Evolutionary conservation across 2,888 invertebrate species (phyloP).

Genomic region (Crossocerus cetratus): DNA sequence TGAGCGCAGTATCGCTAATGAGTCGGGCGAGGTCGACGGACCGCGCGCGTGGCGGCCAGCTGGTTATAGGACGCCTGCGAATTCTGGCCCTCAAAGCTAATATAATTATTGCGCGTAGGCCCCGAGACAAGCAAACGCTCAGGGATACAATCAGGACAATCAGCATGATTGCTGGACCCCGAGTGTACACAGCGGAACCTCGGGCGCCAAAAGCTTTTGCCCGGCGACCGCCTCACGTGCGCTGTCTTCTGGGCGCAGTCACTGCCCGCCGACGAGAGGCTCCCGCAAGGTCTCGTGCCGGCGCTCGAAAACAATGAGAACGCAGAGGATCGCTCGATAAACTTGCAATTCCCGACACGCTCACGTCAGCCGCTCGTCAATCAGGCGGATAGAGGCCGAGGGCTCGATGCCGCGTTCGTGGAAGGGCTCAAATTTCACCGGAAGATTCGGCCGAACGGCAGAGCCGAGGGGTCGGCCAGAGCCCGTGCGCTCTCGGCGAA

Average conservation of each 20-base stretch:
- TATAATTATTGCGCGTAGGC: constrained; percentile 69
- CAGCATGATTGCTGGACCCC: constrained; percentile 70
- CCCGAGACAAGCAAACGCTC: constrained; percentile 62
- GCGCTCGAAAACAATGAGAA: too few relatives aligned
- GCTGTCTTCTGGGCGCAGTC: neutral
- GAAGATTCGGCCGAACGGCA: neutral
- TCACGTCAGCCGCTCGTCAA: too few relatives aligned
- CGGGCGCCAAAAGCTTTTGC: constrained; percentile 58
- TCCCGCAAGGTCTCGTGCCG: too few relatives aligned
- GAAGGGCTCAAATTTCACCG: neutral
- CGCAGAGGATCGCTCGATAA: too few relatives aligned
- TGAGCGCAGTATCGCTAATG: constrained; percentile 65
- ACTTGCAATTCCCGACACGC: too few relatives aligned
- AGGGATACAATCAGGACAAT: constrained; percentile 68
- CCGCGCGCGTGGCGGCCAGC: constrained; percentile 31
- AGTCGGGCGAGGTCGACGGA: constrained; percentile 54
- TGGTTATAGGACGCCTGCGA: constrained; percentile 42
- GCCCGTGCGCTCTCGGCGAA: neutral
- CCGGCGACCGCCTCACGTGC: constrained; percentile 47
- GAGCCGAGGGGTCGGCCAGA: too few relatives aligned
- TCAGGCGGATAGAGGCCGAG: too few relatives aligned
- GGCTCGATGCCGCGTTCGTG: too few relatives aligned
- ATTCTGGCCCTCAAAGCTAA: constrained; percentile 65
- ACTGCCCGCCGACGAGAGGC: too few relatives aligned
- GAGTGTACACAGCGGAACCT: constrained; percentile 58